phyloP scores from a whole-genome alignment of 2,888 invertebrate genomes.

The Chrysolina americana region DNA sequence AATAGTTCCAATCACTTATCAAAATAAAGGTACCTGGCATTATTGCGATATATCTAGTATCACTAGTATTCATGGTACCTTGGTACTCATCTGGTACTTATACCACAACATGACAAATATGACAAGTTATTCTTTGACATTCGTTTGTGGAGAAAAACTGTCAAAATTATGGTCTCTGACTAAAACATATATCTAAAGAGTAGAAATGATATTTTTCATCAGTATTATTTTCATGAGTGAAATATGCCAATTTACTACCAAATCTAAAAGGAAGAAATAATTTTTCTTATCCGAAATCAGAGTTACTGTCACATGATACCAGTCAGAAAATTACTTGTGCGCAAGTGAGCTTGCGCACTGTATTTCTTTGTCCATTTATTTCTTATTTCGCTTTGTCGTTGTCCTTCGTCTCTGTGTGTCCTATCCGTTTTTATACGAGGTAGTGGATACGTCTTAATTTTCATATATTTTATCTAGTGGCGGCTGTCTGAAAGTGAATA shows the following conservation, averaged over 20 bases:
- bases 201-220: conserved; percentile 1
- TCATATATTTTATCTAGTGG: conserved; percentile 32
- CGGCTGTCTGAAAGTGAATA: conserved; percentile 43
- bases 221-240: background rate
- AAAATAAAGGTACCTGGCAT: too few species aligned
- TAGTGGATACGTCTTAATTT: background rate
- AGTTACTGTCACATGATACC: conserved; percentile 6
- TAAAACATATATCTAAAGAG: background rate
- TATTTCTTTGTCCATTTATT: conserved; percentile 49
- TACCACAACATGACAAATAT: too few species aligned
- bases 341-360: conserved; percentile 47
- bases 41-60: too few species aligned
- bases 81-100: too few species aligned
- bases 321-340: conserved; percentile 21
- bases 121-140: too few species aligned
- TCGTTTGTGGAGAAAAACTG: background rate
- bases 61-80: too few species aligned
- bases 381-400: conserved; percentile 27
- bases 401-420: conserved; percentile 34
- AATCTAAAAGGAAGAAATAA: conserved; percentile 28
- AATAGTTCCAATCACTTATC: too few species aligned
- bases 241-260: conserved; percentile 25
- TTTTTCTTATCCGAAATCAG: background rate
- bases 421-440: background rate
- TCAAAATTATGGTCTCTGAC: conserved; percentile 1